A percentile compares a stretch with the other conserved stretches of the same genome.
Evolutionary conservation across 2,888 invertebrate genomes (phyloP).

Genomic region (Sipunculus nudus): DNA sequence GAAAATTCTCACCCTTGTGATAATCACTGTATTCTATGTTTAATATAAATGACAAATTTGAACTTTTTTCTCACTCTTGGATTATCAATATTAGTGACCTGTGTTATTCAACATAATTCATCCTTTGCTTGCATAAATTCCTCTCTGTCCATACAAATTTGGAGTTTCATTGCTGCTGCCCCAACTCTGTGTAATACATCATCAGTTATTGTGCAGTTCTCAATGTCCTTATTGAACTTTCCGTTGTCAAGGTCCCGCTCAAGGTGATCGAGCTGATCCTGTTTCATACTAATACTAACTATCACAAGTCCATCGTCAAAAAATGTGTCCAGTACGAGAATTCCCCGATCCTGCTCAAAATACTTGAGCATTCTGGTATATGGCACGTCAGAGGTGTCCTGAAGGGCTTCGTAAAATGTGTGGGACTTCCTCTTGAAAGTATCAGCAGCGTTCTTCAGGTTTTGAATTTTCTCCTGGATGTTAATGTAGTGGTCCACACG

Average conservation of each 20-base stretch:
- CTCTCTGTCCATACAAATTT: slow-evolving; percentile 48
- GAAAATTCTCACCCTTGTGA: no score
- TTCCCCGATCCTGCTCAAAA: slow-evolving; percentile 62
- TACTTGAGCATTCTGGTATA: slow-evolving; percentile 52
- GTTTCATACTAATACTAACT: slow-evolving; percentile 57
- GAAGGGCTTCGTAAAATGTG: slow-evolving; percentile 44
- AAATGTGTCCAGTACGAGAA: slow-evolving; percentile 52
- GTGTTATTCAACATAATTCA: slow-evolving; percentile 12
- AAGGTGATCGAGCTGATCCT: slow-evolving; percentile 48
- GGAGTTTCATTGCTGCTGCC: slow-evolving; percentile 49
- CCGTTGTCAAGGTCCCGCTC: slow-evolving; percentile 49
- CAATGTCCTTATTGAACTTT: slow-evolving; percentile 45
- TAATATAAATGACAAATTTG: no score
- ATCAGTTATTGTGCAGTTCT: slow-evolving; percentile 44
- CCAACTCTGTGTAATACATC: slow-evolving; percentile 46
- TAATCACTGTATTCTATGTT: no score
- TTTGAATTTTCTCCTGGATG: no score
- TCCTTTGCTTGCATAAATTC: slow-evolving; percentile 43
- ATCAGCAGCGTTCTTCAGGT: slow-evolving; percentile 13
- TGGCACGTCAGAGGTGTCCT: slow-evolving; percentile 38
- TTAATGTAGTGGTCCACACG: no score
- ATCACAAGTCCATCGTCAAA: slow-evolving; percentile 50
- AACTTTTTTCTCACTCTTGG: no score
- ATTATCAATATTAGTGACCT: no score
- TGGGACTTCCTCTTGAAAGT: slow-evolving; percentile 39